phyloP scores from a whole-genome alignment of 1,140 invertebrate species.

The Meloidogyne hapla region DNA sequence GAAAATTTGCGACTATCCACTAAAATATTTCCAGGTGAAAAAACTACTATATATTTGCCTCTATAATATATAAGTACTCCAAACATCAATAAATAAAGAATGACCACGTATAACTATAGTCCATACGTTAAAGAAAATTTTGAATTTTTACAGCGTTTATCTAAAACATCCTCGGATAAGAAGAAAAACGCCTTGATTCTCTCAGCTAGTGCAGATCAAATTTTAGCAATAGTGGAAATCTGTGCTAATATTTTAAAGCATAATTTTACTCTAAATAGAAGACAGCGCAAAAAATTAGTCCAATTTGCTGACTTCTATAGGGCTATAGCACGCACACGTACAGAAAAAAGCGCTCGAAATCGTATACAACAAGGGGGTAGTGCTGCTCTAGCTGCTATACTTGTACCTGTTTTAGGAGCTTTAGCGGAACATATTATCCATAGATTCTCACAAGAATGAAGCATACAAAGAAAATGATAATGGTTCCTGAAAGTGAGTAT shows the following conservation, averaged over 20 bases:
- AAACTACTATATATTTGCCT: conserved; percentile 11
- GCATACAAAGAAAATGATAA: conserved; percentile 21
- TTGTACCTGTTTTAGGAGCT: conserved; percentile 11
- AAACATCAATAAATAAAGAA: no score
- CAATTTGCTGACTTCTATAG: background rate
- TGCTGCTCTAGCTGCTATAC: conserved; percentile 4
- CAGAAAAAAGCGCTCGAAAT: conserved; percentile 15
- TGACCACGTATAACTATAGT: background rate
- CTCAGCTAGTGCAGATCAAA: conserved; percentile 10
- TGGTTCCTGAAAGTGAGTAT: conserved; percentile 30
- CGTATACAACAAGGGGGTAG: conserved; percentile 21
- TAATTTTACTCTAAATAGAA: conserved; percentile 24
- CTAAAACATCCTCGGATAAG: background rate
- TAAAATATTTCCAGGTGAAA: conserved; percentile 34
- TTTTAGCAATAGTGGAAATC: conserved; percentile 35
- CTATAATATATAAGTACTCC: no score
- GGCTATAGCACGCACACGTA: conserved; percentile 27
- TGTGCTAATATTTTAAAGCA: conserved; percentile 28
- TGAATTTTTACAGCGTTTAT: conserved; percentile 9
- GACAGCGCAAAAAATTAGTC: conserved; percentile 15
- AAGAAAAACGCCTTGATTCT: background rate
- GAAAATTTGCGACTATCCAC: conserved; percentile 21
- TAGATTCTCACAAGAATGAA: conserved; percentile 5
- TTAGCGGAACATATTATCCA: conserved; percentile 17
- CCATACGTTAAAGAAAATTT: background rate